Percentiles rank a stretch among this genome's conserved stretches.
Conservation (phyloP, 2,888 invertebrate genomes). For the Hecatera dysodea region DNA sequence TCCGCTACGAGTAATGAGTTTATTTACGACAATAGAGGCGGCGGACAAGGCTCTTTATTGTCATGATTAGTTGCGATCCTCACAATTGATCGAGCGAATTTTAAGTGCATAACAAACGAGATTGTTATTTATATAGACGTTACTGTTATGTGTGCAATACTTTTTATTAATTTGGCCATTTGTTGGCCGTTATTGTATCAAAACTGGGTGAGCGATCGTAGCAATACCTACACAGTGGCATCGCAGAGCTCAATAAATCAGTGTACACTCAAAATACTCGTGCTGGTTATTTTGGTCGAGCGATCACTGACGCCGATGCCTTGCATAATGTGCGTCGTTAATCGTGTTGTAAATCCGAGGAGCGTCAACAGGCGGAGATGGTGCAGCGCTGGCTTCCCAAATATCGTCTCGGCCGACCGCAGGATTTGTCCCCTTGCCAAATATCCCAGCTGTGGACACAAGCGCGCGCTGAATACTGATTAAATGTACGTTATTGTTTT, state of each 20-base stretch:
- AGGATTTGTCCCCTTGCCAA: slow-evolving; percentile 86
- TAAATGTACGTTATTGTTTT: slow-evolving; percentile 86
- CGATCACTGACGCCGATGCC: slow-evolving; percentile 73
- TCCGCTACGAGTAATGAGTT: slow-evolving; percentile 78
- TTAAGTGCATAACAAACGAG: slow-evolving; percentile 77
- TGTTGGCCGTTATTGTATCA: slow-evolving; percentile 70
- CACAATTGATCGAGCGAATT: slow-evolving; percentile 77
- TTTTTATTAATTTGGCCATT: slow-evolving; percentile 78
- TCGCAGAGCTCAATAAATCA: slow-evolving; percentile 75
- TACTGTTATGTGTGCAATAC: slow-evolving; percentile 70
- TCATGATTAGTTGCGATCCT: slow-evolving; percentile 78
- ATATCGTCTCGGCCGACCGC: slow-evolving; percentile 70
- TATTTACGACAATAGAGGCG: slow-evolving; percentile 80
- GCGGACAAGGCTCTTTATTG: slow-evolving; percentile 74
- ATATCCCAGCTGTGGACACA: slow-evolving; percentile 87
- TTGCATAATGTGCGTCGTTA: slow-evolving; percentile 82
- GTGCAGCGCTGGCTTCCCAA: slow-evolving; percentile 69
- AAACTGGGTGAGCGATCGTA: slow-evolving; percentile 73
- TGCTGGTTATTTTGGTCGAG: slow-evolving; percentile 72
- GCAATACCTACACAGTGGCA: slow-evolving; percentile 72
- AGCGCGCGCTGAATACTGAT: slow-evolving; percentile 87
- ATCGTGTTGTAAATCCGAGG: slow-evolving; percentile 75
- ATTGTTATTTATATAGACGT: slow-evolving; percentile 73
- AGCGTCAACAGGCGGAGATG: slow-evolving; percentile 75
- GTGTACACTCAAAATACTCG: slow-evolving; percentile 76